phyloP scores from a whole-genome alignment of 2,113 vertebrate species.

The Neoarius graeffei region DNA sequence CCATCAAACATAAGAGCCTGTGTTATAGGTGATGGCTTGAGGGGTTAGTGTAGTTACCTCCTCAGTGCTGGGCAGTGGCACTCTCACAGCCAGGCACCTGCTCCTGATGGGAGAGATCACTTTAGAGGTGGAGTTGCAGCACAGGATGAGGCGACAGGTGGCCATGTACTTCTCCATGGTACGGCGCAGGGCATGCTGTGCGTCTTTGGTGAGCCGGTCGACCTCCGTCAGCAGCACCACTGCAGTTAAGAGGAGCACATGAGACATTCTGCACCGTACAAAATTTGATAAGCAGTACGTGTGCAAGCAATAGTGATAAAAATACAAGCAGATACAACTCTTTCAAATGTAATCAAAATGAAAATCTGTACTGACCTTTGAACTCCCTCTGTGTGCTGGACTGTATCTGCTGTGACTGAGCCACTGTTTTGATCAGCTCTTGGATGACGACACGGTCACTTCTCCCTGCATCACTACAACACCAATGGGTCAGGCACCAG shows the following conservation, averaged over 20 bases:
- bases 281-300: not conserved
- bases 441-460: slow-evolving; percentile 96
- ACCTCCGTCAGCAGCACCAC: slow-evolving; percentile 95
- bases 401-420: slow-evolving; percentile 96
- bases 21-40: not conserved
- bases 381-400: slow-evolving; percentile 93
- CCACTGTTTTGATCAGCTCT: slow-evolving; percentile 94
- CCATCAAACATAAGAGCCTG: not conserved
- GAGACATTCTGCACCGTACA: not conserved
- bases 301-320: not conserved
- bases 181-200: slow-evolving; percentile 93
- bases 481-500: not conserved
- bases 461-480: slow-evolving; percentile 87
- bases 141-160: slow-evolving; percentile 92
- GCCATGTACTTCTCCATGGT: slow-evolving; percentile 99
- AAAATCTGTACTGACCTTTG: slow-evolving; percentile 79
- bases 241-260: slow-evolving; percentile 53
- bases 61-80: slow-evolving; percentile 88
- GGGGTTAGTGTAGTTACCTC: slow-evolving; percentile 71
- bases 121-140: slow-evolving; percentile 95
- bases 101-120: slow-evolving; percentile 93
- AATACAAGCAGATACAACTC: not conserved
- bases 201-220: slow-evolving; percentile 94
- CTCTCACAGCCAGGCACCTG: slow-evolving; percentile 88
- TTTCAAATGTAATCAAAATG: not conserved